phyloP scores from a whole-genome alignment of 2,888 invertebrate species.

The Vandiemenella viatica region DNA sequence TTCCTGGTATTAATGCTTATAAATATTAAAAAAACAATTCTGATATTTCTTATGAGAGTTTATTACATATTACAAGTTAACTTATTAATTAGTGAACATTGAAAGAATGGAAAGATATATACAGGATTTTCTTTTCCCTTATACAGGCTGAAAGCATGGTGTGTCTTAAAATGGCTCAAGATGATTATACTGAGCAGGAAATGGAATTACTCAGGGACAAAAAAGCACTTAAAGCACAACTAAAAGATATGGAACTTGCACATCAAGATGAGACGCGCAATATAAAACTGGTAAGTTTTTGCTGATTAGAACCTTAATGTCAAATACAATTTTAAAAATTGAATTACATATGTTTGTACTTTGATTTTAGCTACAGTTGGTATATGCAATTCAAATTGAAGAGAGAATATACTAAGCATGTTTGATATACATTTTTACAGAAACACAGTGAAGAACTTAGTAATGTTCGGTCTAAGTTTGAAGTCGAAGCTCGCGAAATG shows the following conservation, averaged over 20 bases:
- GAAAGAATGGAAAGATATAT: not conserved
- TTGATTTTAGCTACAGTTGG: not conserved
- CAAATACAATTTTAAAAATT: constrained; percentile 27
- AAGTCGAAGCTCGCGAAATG: constrained; percentile 49
- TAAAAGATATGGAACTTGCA: constrained; percentile 51
- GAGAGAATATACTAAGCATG: too few relatives aligned
- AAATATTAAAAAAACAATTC: too few relatives aligned
- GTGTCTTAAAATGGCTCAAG: constrained; percentile 66
- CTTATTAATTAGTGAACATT: not conserved
- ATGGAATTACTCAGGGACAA: constrained; percentile 60
- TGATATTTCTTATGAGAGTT: too few relatives aligned
- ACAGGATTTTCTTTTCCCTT: not conserved
- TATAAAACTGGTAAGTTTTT: constrained; percentile 39
- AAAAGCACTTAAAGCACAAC: constrained; percentile 44
- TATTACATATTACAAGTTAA: too few relatives aligned
- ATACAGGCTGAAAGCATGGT: constrained; percentile 58
- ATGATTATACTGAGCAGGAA: constrained; percentile 65
- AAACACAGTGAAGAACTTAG: constrained; percentile 36
- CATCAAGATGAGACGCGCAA: constrained; percentile 54
- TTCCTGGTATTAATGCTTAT: too few relatives aligned
- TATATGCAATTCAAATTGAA: too few relatives aligned
- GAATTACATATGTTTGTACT: not conserved
- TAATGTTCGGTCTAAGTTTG: constrained; percentile 44
- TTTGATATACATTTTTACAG: constrained; percentile 1
- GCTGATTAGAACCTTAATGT: not conserved